Evolutionary conservation across 2,888 invertebrate genomes (phyloP), one percentile per base, ranked within the genome.

Genomic region (Magallana nippona): DNA sequence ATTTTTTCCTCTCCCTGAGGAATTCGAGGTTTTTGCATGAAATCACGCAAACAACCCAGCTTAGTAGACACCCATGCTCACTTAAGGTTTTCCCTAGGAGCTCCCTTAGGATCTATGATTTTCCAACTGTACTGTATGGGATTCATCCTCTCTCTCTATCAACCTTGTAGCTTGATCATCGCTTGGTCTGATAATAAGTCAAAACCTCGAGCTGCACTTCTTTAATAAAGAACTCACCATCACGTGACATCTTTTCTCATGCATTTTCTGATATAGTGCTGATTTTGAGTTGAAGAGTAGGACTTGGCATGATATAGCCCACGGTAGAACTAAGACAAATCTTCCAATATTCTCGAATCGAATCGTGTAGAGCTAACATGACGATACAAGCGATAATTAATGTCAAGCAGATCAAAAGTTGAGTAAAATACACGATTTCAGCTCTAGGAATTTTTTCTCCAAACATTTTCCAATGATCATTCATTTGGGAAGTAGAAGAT

Each of bases 241-340:
- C 27, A 27, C 27, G 27, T 27, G 27, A 27, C 27, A 27, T 27
- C 27, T 27, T 27, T 27, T 27, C 27, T 27, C 27, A 27, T 27
- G 27, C 27, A 27, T 27, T 27, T 27, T 27, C 27, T 27, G 2
- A 27, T 27, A 1, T 27, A 27, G 27, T 27, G 27, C 27, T 27
- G 27, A 1, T 27, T 27, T 27, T 27, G 27, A 27, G 27, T 27
- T 27, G 27, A 27, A 27, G 27, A 27, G 27, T 27, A 27, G 83
- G 85, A 78, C 55, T 85, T 57, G 85, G 85, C 55, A 85, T 62
- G 27, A 81, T 78, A 22, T 85, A 83, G n/a, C 85, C 83, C 2
- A 83, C 22, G 55, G 62, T 82, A 27, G 78, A 78, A 55, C 85
- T 57, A n/a, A 85, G 55, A 11, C 80, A n/a, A 10, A 82, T 78